Conservation (phyloP, 2,797 vertebrate species). For the Labeo calbasu region DNA sequence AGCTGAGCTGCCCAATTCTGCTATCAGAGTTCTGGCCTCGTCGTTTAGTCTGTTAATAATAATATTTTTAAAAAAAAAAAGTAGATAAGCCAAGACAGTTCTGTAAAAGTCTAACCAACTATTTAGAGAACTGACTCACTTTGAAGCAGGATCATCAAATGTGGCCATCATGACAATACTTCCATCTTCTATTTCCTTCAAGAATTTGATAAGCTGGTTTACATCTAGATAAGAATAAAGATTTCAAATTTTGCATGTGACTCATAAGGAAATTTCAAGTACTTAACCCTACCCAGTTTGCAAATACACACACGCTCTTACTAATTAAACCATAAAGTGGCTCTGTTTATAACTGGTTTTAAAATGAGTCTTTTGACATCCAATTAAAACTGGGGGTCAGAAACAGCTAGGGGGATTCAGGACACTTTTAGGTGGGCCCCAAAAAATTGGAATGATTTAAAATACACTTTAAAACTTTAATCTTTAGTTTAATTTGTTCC, state of each 20-base stretch:
- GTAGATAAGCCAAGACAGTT: neutral
- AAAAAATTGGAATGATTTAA: neutral
- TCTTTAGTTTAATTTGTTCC: neutral
- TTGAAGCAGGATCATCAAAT: slow-evolving; percentile 91
- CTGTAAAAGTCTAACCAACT: neutral
- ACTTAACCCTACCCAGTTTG: neutral
- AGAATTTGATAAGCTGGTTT: slow-evolving; percentile 84
- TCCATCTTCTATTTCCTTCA: slow-evolving; percentile 88
- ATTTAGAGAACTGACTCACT: slow-evolving; percentile 76
- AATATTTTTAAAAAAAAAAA: neutral
- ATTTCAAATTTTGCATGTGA: neutral
- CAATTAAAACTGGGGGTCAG: neutral
- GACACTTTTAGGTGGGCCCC: neutral
- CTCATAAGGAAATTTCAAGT: neutral
- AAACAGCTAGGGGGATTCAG: neutral
- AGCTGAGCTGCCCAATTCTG: slow-evolving; percentile 87
- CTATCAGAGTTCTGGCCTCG: slow-evolving; percentile 87
- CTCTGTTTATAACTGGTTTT: neutral
- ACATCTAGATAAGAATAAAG: slow-evolving; percentile 80
- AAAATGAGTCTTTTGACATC: neutral
- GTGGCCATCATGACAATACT: slow-evolving; percentile 94
- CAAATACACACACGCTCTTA: neutral
- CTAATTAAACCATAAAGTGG: too few relatives aligned
- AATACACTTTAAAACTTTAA: neutral
- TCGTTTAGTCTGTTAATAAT: slow-evolving; percentile 83